phyloP scores from a whole-genome alignment of 2,888 invertebrate genomes.

The Nephrotoma flavescens region DNA sequence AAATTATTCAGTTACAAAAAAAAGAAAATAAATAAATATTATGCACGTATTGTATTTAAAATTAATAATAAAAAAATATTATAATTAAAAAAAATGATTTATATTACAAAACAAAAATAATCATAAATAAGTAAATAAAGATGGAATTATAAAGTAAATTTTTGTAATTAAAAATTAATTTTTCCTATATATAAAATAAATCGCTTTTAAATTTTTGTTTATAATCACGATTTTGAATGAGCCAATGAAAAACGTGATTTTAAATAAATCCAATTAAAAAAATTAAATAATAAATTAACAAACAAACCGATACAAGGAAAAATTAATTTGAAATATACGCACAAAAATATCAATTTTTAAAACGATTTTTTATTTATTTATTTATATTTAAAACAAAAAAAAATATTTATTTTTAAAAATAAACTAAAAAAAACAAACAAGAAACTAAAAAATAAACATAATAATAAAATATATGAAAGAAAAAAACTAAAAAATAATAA shows the following conservation, averaged over 20 bases:
- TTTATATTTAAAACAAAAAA: neutral
- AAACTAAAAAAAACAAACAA: neutral
- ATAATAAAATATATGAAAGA: neutral
- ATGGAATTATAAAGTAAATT: neutral
- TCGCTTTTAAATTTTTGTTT: neutral
- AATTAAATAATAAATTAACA: neutral
- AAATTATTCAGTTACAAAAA: neutral
- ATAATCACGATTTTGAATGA: slow-evolving; percentile 8
- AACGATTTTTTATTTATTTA: neutral
- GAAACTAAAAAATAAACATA: neutral
- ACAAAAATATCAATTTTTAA: neutral
- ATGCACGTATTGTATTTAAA: neutral
- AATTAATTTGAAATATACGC: slow-evolving; percentile 2
- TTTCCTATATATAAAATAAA: neutral
- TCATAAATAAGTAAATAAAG: neutral
- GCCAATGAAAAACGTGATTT: slow-evolving; percentile 8
- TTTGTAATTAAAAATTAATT: neutral
- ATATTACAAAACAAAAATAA: neutral
- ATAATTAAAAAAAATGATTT: neutral
- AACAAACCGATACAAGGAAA: neutral
- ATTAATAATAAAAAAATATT: neutral
- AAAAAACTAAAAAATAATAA: neutral
- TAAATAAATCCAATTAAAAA: neutral
- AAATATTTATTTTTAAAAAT: neutral
- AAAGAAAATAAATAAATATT: neutral